Evolutionary conservation across 2,888 invertebrate genomes (phyloP), one percentile per base, ranked within the genome.

Genomic region (Eilema caniola): DNA sequence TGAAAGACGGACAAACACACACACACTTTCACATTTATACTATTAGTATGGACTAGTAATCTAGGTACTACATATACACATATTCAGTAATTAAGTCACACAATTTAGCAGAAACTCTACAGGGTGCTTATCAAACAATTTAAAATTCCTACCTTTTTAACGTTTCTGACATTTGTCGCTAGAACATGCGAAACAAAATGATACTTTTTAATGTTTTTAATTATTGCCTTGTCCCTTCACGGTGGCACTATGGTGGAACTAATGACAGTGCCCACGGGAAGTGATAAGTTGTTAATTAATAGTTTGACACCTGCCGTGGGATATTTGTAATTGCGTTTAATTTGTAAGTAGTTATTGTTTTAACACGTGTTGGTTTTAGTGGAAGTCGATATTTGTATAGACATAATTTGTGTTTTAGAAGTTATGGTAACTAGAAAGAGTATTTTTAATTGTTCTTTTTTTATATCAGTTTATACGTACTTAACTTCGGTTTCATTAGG

Each of bases 271-370:
- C 77, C 70, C 71, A 84, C 86, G 87, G 93, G 91, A 92, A 90
- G 92, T 86, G 94, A 90, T 90, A 94, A 94, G 80, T 92, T 87
- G 93, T 77, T 94, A 95, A 94, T 94, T 90, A 87, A 81, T 85
- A 89, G 82, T 86, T 86, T 89, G 88, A 90, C 94, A 94, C 93
- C 93, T 94, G 93, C 88, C 61, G 57, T 23, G 20, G 47, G 71
- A 62, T 25, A 10, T 65, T 74, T 73, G 66, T 73, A 73, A 74
- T 74, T 37, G 64, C 60, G 65, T 73, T 74, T 74, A 66, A 76
- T 79, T 77, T 73, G 37, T 66, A 10, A 37, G 47, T 65, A 11
- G 31, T 31, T 53, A 56, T 72, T 63, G 66, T 80, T 84, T 74
- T 73, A 73, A 79, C 78, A 75, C 76, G 76, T 83, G 82, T 79